These are phyloP conservation scores for Eristalis arbustorum DNA, from an alignment of 2,888 invertebrate genomes.

Conservation along the genomic window DNA sequence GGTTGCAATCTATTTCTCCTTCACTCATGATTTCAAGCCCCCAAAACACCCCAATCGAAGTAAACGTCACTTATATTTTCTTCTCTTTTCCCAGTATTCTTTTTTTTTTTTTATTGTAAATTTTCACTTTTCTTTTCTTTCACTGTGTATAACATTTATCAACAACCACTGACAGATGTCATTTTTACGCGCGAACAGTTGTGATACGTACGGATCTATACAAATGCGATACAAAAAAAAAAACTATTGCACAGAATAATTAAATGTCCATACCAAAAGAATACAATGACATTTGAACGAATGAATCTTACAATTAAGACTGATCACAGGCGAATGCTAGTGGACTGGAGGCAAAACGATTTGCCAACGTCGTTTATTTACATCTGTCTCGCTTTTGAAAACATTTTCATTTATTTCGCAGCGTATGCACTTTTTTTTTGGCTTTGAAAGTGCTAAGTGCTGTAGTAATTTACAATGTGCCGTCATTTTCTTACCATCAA, in stretches of 20 bases:
- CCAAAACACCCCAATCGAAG: neutral
- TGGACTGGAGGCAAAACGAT: neutral
- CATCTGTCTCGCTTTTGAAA: neutral
- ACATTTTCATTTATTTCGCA: neutral
- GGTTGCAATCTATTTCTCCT: neutral
- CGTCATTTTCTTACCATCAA: neutral
- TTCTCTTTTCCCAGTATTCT: neutral
- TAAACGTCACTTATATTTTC: neutral
- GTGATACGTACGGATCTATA: neutral
- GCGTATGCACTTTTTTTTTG: neutral
- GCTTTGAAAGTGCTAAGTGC: neutral
- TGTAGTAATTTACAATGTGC: neutral
- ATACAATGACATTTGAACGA: slow-evolving; percentile 3
- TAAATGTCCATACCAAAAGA: neutral
- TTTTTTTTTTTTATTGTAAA: too few species aligned
- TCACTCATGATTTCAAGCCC: neutral
- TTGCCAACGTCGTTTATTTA: neutral
- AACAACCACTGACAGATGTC: neutral
- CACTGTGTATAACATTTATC: neutral
- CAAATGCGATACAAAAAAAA: neutral
- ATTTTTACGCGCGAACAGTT: neutral
- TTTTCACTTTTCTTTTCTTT: neutral
- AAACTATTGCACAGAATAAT: neutral
- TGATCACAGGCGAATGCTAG: neutral
- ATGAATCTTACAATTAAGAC: slow-evolving; percentile 19